Evolutionary conservation across 2,113 vertebrate genomes (phyloP).

Genomic region (Ptyas mucosa): DNA sequence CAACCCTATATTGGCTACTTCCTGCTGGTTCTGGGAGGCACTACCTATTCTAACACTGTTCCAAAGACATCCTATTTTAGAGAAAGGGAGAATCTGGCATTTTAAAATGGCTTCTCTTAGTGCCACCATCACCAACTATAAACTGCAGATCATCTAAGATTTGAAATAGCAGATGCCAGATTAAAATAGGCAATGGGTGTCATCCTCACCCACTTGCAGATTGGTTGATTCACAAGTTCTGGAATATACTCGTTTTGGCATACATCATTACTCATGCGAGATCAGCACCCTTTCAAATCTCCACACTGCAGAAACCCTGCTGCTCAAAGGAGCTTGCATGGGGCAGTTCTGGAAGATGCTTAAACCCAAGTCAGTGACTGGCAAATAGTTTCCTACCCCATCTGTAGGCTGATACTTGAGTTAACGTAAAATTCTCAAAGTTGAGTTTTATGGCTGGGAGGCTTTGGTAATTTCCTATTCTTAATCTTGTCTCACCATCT

Average conservation of each 20-base stretch:
- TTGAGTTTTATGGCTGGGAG: not conserved
- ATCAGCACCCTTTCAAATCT: not conserved
- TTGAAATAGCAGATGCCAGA: not conserved
- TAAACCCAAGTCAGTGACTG: not conserved
- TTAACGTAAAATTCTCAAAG: not conserved
- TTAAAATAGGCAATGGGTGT: not conserved
- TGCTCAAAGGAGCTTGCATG: not conserved
- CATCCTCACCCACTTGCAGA: not conserved
- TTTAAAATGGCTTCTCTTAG: not conserved
- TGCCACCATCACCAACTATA: not conserved
- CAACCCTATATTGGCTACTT: not conserved
- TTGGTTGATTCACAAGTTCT: not conserved
- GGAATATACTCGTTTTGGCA: not conserved
- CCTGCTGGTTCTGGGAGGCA: not conserved
- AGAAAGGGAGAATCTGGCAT: not conserved
- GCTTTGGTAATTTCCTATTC: not conserved
- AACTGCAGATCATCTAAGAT: not conserved
- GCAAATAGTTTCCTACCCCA: not conserved
- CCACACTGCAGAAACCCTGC: not conserved
- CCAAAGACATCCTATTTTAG: not conserved
- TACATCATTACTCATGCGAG: not conserved
- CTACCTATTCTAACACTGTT: not conserved
- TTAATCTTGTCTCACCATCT: not conserved
- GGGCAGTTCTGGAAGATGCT: not conserved
- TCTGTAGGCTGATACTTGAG: not conserved